Percentiles rank a stretch among this genome's conserved stretches.
Evolutionary conservation across 2,888 invertebrate species (phyloP).

Genomic region (Micoletzkya japonica): DNA sequence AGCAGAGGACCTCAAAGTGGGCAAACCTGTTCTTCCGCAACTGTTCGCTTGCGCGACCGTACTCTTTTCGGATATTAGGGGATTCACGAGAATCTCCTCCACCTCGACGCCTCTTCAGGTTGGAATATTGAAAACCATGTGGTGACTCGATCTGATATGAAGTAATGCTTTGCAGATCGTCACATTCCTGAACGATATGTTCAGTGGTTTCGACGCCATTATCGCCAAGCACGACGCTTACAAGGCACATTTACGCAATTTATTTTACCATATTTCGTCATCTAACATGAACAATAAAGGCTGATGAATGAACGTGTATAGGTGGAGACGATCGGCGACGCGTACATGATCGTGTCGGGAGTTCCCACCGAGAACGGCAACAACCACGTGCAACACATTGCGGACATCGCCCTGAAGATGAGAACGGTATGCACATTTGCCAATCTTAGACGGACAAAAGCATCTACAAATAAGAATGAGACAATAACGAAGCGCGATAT

Average conservation of each 20-base stretch:
- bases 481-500: constrained; percentile 16
- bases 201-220: constrained; percentile 62
- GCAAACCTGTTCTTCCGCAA: constrained; percentile 61
- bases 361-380: constrained; percentile 63
- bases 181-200: constrained; percentile 62
- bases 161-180: constrained; percentile 42
- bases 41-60: constrained; percentile 60
- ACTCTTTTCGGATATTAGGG: constrained; percentile 60
- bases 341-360: constrained; percentile 63
- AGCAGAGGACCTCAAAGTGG: constrained; percentile 61
- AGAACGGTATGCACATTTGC: constrained; percentile 53
- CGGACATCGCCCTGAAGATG: constrained; percentile 62
- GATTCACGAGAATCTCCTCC: constrained; percentile 61
- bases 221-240: constrained; percentile 63
- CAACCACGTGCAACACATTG: constrained; percentile 58
- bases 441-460: not conserved
- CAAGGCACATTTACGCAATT: constrained; percentile 44
- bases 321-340: constrained; percentile 60
- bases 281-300: not conserved
- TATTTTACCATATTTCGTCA: not conserved
- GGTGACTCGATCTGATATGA: not conserved
- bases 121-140: not conserved
- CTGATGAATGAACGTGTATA: not conserved
- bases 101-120: constrained; percentile 61
- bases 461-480: not conserved